Conservation (phyloP, 1,140 invertebrate species). For the Zaprionus nigranus region DNA sequence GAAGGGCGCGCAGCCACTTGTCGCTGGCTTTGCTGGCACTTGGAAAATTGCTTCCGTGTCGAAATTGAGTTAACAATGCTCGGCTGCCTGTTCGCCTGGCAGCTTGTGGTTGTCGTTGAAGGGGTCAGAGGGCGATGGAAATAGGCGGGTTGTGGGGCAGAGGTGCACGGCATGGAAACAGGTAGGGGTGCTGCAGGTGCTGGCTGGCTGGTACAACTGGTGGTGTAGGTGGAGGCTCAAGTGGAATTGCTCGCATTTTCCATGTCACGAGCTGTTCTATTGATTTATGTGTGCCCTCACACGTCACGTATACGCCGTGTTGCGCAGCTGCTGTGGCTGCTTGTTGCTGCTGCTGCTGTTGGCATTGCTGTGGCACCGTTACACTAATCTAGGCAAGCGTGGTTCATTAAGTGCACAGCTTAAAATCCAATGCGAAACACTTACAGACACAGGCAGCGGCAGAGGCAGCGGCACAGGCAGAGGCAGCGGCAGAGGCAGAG, state of each 20-base stretch:
- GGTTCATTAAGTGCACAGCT: conserved; percentile 72
- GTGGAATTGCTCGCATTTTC: conserved; percentile 40
- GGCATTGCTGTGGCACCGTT: conserved; percentile 20
- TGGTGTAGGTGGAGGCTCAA: conserved; percentile 21
- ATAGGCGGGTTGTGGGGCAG: not conserved
- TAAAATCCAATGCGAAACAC: conserved; percentile 77
- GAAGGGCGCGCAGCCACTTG: conserved; percentile 53
- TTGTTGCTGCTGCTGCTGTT: conserved; percentile 27
- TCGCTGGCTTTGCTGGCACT: conserved; percentile 52
- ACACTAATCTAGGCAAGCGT: conserved; percentile 32
- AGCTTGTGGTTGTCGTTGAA: conserved; percentile 1
- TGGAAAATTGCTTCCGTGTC: conserved; percentile 73
- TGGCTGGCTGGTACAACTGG: not conserved
- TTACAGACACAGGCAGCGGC: conserved; percentile 42
- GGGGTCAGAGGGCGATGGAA: not conserved
- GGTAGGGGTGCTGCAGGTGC: not conserved
- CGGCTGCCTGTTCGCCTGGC: conserved; percentile 31
- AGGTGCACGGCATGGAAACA: not conserved
- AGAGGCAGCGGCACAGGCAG: conserved; percentile 19
- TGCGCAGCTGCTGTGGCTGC: conserved; percentile 33
- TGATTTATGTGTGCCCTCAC: conserved; percentile 70
- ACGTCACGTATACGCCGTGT: conserved; percentile 49
- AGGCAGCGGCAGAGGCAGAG: not conserved
- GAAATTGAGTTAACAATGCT: conserved; percentile 77
- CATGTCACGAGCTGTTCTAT: conserved; percentile 51